Conservation (phyloP, 2,888 invertebrate species). For the Dolichomitus sp. region DNA sequence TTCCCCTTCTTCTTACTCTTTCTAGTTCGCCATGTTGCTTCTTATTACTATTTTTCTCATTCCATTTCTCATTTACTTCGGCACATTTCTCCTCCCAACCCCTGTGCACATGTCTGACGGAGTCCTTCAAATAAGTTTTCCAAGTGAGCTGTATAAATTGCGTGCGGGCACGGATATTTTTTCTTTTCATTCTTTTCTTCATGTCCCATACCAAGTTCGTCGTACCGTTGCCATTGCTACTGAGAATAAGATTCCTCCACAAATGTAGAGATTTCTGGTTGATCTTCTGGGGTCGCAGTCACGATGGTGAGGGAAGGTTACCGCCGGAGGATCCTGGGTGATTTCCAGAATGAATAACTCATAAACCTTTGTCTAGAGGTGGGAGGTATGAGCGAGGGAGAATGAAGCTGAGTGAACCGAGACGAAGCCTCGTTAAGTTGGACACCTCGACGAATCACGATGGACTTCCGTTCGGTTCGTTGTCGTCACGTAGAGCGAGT, state of each 20-base stretch:
- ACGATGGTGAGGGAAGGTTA: slow-evolving; percentile 3
- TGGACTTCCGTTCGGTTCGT: slow-evolving; percentile 39
- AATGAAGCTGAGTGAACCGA: slow-evolving; percentile 3
- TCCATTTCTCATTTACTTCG: slow-evolving; percentile 52
- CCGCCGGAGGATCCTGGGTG: slow-evolving; percentile 11
- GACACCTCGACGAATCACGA: slow-evolving; percentile 28
- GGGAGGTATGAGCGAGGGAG: slow-evolving; percentile 1
- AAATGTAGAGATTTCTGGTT: slow-evolving; percentile 26
- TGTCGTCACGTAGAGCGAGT: slow-evolving; percentile 20
- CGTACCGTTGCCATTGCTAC: not conserved
- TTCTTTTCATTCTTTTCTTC: slow-evolving; percentile 41
- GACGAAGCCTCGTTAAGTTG: slow-evolving; percentile 25
- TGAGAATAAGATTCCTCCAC: slow-evolving; percentile 21
- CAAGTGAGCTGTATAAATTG: slow-evolving; percentile 57
- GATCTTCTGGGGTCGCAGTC: slow-evolving; percentile 26
- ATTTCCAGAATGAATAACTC: slow-evolving; percentile 51
- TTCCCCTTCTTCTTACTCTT: slow-evolving; percentile 18
- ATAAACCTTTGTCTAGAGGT: slow-evolving; percentile 50
- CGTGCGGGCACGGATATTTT: slow-evolving; percentile 43
- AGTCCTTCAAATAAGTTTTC: slow-evolving; percentile 63
- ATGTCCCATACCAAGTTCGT: slow-evolving; percentile 1
- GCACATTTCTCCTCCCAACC: slow-evolving; percentile 28
- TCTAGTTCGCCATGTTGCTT: slow-evolving; percentile 55
- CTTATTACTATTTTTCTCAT: slow-evolving; percentile 49
- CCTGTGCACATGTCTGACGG: slow-evolving; percentile 32